phyloP scores from a whole-genome alignment of 2,113 vertebrate genomes.

The Excalfactoria chinensis region DNA sequence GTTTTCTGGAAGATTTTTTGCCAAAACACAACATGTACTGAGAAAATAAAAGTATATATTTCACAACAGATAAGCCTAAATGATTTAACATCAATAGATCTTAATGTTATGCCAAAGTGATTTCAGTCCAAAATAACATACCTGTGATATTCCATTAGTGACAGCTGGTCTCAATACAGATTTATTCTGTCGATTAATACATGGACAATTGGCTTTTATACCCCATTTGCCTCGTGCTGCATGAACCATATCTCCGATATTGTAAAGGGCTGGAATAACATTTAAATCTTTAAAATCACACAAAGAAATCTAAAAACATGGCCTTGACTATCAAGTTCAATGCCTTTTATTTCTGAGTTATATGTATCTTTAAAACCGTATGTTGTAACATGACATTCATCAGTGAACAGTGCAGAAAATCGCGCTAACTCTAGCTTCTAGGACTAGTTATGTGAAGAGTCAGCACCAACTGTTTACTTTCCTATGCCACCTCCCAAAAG shows the following conservation, averaged over 20 bases:
- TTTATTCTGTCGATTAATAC: conserved; percentile 93
- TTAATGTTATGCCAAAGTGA: not conserved
- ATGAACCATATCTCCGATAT: conserved; percentile 98
- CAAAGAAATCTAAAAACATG: not conserved
- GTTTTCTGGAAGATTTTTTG: not conserved
- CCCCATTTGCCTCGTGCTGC: conserved; percentile 98
- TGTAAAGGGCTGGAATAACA: conserved; percentile 89
- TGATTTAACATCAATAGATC: not conserved
- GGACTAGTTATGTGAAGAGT: not conserved
- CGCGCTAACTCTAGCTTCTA: not conserved
- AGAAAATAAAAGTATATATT: not conserved
- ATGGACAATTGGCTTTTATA: conserved; percentile 98
- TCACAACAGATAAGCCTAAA: not conserved
- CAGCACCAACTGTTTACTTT: not conserved
- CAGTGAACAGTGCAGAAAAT: not conserved
- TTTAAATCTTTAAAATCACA: not conserved
- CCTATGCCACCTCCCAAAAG: not conserved
- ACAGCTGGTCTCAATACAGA: conserved; percentile 89
- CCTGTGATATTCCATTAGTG: conserved; percentile 97
- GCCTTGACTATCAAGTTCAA: not conserved
- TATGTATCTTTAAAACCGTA: not conserved
- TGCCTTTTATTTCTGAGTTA: not conserved
- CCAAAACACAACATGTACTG: not conserved
- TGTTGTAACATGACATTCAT: not conserved
- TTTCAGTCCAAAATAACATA: conserved; percentile 59